These are phyloP conservation scores for Cricetomys ansorgei DNA, from an alignment of 2,113 vertebrate species.

Conservation along the genomic window DNA sequence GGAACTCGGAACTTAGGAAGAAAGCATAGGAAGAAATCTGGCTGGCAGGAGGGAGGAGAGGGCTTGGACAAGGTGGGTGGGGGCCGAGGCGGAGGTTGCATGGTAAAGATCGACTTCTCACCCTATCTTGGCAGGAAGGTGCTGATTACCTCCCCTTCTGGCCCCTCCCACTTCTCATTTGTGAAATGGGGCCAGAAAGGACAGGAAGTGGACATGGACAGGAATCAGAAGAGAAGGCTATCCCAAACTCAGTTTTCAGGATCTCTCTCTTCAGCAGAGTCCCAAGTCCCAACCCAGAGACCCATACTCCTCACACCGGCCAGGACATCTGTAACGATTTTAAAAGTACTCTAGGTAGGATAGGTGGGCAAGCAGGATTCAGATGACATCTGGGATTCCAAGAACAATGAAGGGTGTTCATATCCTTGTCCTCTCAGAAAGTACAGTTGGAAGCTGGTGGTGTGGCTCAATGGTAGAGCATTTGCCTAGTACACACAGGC, in stretches of 20 bases:
- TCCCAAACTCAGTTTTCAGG: neutral
- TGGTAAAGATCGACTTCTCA: neutral
- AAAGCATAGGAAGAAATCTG: neutral
- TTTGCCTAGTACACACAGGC: neutral
- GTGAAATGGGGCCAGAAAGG: neutral
- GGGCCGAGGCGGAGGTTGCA: neutral
- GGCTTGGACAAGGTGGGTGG: neutral
- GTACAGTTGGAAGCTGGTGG: neutral
- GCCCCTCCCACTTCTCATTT: neutral
- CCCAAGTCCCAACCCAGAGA: neutral
- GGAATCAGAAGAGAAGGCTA: neutral
- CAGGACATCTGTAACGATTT: neutral
- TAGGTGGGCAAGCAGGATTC: neutral
- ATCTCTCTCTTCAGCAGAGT: neutral
- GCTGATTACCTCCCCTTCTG: neutral
- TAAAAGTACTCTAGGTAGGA: neutral
- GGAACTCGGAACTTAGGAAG: constrained; percentile 25
- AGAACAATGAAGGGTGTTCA: neutral
- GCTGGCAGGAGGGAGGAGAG: neutral
- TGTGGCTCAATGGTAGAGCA: neutral
- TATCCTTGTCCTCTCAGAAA: neutral
- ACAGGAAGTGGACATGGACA: neutral
- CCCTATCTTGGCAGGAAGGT: neutral
- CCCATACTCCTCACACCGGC: neutral
- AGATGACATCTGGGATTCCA: neutral